Conservation (phyloP, 2,113 vertebrate genomes). For the Leuciscus idus region DNA sequence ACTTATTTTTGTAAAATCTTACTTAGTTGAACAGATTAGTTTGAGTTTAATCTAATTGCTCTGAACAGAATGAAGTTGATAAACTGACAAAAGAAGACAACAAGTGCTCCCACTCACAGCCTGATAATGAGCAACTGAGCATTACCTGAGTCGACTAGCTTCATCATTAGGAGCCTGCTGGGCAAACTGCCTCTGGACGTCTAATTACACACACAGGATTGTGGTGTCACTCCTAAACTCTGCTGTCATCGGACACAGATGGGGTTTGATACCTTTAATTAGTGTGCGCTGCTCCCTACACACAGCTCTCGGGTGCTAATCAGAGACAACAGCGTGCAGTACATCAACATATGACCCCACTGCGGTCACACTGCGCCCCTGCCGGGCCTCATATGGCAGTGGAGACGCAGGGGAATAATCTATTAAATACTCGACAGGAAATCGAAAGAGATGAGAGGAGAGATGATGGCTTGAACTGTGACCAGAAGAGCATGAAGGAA, state of each 20-base stretch:
- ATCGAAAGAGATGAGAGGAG: slow-evolving; percentile 58
- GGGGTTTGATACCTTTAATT: slow-evolving; percentile 54
- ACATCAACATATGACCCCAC: slow-evolving; percentile 45
- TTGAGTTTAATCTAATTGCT: neutral
- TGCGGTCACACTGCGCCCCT: slow-evolving; percentile 24
- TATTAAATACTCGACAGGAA: slow-evolving; percentile 62
- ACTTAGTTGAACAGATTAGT: slow-evolving; percentile 12
- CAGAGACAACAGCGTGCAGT: slow-evolving; percentile 38
- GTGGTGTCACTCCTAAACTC: slow-evolving; percentile 39
- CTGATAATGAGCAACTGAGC: slow-evolving; percentile 41
- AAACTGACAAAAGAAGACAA: slow-evolving; percentile 38
- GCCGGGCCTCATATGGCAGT: slow-evolving; percentile 32
- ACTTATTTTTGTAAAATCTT: neutral
- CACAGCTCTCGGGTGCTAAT: slow-evolving; percentile 44
- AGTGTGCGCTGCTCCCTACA: slow-evolving; percentile 40
- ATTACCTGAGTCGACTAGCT: slow-evolving; percentile 42
- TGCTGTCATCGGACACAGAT: slow-evolving; percentile 48
- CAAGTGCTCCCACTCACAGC: slow-evolving; percentile 9
- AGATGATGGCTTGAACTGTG: slow-evolving; percentile 59
- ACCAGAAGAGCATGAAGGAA: slow-evolving; percentile 59
- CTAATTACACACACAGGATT: slow-evolving; percentile 55
- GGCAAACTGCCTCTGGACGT: slow-evolving; percentile 34
- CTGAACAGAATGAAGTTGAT: slow-evolving; percentile 1
- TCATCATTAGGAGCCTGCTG: slow-evolving; percentile 32
- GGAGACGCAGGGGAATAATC: slow-evolving; percentile 54